A percentile compares a stretch with the other conserved stretches of the same genome.
Conservation (phyloP, 2,113 vertebrate genomes). For the Eulemur rufifrons region DNA sequence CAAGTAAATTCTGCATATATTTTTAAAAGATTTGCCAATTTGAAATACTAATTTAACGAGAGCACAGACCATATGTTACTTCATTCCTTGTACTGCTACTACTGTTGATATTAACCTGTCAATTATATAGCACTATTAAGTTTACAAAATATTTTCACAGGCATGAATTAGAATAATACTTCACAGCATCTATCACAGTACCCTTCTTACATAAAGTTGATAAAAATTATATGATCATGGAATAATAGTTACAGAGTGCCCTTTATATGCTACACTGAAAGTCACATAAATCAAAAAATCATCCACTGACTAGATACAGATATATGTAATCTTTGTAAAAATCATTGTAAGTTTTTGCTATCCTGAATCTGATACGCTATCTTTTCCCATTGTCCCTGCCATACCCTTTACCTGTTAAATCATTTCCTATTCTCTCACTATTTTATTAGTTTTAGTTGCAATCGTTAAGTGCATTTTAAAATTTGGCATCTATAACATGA, state of each 20-base stretch:
- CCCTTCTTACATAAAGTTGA: not conserved
- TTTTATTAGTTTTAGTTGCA: not conserved
- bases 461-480: not conserved
- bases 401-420: not conserved
- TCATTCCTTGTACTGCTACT: not conserved
- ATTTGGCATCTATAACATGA: not conserved
- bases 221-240: not conserved
- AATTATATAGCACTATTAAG: not conserved
- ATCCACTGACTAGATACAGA: not conserved
- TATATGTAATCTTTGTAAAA: not conserved
- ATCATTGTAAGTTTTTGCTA: not conserved
- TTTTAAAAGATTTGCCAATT: not conserved
- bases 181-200: not conserved
- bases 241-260: not conserved
- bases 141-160: constrained; percentile 19
- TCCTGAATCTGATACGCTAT: not conserved
- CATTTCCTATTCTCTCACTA: not conserved
- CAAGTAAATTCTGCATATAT: not conserved
- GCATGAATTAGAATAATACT: not conserved
- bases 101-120: not conserved
- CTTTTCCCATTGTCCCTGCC: not conserved
- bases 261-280: not conserved
- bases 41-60: constrained; percentile 21
- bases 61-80: not conserved
- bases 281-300: not conserved